Evolutionary conservation across 1,140 invertebrate genomes (phyloP).

Genomic region (Zelostemma sp.): DNA sequence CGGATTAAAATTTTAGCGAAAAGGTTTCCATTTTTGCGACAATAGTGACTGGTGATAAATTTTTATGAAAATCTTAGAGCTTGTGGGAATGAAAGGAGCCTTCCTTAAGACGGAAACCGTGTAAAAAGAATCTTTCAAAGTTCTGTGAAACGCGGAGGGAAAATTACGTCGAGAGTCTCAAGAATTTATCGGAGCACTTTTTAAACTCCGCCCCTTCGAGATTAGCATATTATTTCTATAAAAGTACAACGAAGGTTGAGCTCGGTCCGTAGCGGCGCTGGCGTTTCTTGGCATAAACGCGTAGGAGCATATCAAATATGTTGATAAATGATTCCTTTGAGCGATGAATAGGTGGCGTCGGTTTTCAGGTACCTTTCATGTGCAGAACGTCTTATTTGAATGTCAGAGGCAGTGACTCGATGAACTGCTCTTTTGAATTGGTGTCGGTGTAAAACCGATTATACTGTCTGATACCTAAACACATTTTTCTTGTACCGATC

Average conservation of each 20-base stretch:
- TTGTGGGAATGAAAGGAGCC: neutral
- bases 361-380: conserved; percentile 53
- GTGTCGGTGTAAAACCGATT: conserved; percentile 38
- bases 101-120: conserved; percentile 54
- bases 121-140: conserved; percentile 67
- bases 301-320: conserved; percentile 69
- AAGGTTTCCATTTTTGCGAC: neutral
- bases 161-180: conserved; percentile 70
- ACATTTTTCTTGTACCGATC: conserved; percentile 35
- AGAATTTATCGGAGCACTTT: conserved; percentile 70
- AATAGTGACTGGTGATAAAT: neutral
- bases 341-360: conserved; percentile 58
- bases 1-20: no score
- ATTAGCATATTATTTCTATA: conserved; percentile 72
- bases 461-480: conserved; percentile 38
- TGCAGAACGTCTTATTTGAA: conserved; percentile 59
- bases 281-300: conserved; percentile 44
- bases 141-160: conserved; percentile 50
- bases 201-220: conserved; percentile 67
- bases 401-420: conserved; percentile 58
- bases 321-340: conserved; percentile 71
- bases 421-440: conserved; percentile 28
- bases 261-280: conserved; percentile 39
- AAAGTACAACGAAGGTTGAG: conserved; percentile 48
- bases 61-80: conserved; percentile 5